Percentiles rank a stretch among this genome's conserved stretches.
Evolutionary conservation across 2,888 invertebrate genomes (phyloP).

Genomic region (Drosophila neotestacea): DNA sequence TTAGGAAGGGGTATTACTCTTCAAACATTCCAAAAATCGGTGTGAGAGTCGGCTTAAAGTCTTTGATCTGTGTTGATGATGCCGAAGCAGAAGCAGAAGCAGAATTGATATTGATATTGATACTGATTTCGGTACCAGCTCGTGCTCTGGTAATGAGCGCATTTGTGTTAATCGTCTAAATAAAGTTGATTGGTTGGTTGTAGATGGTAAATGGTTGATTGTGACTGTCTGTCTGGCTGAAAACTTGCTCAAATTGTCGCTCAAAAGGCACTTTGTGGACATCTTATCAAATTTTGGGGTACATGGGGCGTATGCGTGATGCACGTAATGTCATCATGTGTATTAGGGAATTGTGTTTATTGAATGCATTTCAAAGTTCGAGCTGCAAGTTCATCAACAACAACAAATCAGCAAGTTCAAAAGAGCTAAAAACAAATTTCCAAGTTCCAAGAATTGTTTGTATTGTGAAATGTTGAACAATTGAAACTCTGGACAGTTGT

Average conservation of each 20-base stretch:
- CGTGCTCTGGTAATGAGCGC: slow-evolving; percentile 52
- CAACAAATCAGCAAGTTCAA: slow-evolving; percentile 19
- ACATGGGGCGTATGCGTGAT: slow-evolving; percentile 46
- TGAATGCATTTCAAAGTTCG: slow-evolving; percentile 14
- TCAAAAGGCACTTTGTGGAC: background rate
- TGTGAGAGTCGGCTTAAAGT: background rate
- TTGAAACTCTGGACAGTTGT: slow-evolving; percentile 28
- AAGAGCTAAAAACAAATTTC: slow-evolving; percentile 31
- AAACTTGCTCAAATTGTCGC: slow-evolving; percentile 7
- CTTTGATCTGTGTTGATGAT: slow-evolving; percentile 25
- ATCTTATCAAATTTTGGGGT: background rate
- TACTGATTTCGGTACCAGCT: slow-evolving; percentile 15
- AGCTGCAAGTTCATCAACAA: slow-evolving; percentile 9
- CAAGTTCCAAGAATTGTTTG: slow-evolving; percentile 52
- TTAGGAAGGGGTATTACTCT: background rate
- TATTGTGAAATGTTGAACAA: slow-evolving; percentile 36
- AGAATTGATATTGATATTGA: background rate
- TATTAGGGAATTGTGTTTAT: background rate
- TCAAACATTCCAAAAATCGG: slow-evolving; percentile 20
- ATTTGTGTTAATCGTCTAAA: slow-evolving; percentile 50
- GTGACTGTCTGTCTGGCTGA: slow-evolving; percentile 4
- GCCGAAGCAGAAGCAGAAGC: background rate
- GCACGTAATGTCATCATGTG: slow-evolving; percentile 10
- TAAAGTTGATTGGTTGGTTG: slow-evolving; percentile 46
- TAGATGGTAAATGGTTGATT: slow-evolving; percentile 9